phyloP scores from a whole-genome alignment of 2,888 invertebrate genomes.

The Quadroppia sp. region DNA sequence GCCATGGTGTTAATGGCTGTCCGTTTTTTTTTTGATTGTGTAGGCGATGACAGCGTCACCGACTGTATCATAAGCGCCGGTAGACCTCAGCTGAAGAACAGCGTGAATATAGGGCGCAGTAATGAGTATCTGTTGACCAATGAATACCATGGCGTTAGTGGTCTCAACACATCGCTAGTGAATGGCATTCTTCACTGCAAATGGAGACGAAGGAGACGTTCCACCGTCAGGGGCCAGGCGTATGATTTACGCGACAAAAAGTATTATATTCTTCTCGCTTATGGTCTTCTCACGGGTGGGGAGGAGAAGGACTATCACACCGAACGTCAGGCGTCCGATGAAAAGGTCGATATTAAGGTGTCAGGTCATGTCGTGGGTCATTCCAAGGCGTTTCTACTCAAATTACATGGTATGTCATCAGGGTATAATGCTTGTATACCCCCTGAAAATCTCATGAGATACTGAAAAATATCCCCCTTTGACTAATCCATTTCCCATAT shows the following conservation, averaged over 20 bases:
- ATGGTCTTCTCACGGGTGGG: constrained; percentile 56
- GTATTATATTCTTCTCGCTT: constrained; percentile 69
- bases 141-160: constrained; percentile 37
- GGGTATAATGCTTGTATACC: neutral
- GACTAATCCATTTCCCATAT: neutral
- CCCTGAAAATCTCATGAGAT: too few species aligned
- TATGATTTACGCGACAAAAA: constrained; percentile 67
- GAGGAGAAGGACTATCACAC: constrained; percentile 60
- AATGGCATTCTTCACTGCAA: constrained; percentile 42
- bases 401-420: constrained; percentile 54
- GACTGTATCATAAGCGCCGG: constrained; percentile 38
- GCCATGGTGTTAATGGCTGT: too few species aligned
- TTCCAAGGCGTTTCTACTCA: constrained; percentile 34
- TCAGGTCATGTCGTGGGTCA: constrained; percentile 32
- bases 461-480: neutral
- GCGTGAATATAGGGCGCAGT: constrained; percentile 31
- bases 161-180: constrained; percentile 16
- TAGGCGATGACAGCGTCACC: constrained; percentile 41
- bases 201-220: constrained; percentile 39
- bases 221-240: constrained; percentile 59
- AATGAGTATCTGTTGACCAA: constrained; percentile 37
- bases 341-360: constrained; percentile 53
- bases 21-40: too few species aligned
- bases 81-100: constrained; percentile 30
- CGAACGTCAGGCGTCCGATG: constrained; percentile 63